These are phyloP conservation scores for Magallana nippona DNA, from an alignment of 2,888 invertebrate species.

Conservation along the genomic window DNA sequence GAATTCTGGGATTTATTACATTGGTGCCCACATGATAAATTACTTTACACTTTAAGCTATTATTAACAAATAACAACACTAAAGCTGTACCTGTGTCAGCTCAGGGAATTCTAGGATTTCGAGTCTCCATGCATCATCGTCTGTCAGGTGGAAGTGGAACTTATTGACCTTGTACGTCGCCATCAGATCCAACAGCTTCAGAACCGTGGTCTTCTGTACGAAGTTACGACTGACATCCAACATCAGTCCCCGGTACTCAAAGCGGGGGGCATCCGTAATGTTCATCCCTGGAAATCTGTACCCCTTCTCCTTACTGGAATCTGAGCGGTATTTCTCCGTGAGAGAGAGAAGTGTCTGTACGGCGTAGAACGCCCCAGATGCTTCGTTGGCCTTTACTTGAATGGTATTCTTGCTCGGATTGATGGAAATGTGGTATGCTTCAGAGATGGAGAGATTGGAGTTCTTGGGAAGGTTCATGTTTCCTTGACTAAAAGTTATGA, in stretches of 20 bases:
- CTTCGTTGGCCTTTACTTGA: not conserved
- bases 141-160: conserved; percentile 73
- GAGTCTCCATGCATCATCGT: conserved; percentile 76
- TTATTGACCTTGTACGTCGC: conserved; percentile 74
- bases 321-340: conserved; percentile 34
- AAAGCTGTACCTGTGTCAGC: conserved; percentile 64
- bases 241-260: conserved; percentile 59
- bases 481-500: not conserved
- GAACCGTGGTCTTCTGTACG: conserved; percentile 57
- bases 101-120: conserved; percentile 73
- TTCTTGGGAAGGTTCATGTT: not conserved
- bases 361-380: conserved; percentile 59
- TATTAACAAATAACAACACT: no score
- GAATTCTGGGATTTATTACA: no score
- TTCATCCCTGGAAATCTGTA: conserved; percentile 45
- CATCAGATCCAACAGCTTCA: conserved; percentile 70
- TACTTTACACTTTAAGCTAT: no score
- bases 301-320: conserved; percentile 21
- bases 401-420: conserved; percentile 14
- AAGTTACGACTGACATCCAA: conserved; percentile 63
- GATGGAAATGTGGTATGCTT: conserved; percentile 38
- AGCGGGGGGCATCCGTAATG: conserved; percentile 58
- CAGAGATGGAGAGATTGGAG: not conserved
- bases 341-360: conserved; percentile 57
- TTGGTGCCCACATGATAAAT: no score